Conservation (phyloP, 2,113 vertebrate species). For the Lipotes vexillifer region DNA sequence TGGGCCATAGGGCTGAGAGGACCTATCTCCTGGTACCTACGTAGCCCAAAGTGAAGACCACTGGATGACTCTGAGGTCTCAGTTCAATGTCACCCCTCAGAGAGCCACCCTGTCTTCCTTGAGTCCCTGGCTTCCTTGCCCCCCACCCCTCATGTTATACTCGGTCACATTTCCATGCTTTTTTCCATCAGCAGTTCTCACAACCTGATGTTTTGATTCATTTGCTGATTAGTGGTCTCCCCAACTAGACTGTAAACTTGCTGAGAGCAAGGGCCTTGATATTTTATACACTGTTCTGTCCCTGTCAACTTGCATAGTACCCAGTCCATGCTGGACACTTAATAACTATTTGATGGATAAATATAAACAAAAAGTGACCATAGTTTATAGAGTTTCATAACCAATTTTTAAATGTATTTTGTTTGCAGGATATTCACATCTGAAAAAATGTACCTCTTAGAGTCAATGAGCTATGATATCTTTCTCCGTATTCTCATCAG, state of each 20-base stretch:
- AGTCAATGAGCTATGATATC: not conserved
- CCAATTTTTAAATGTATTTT: not conserved
- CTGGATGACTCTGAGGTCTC: not conserved
- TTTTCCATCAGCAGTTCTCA: not conserved
- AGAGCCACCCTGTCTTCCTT: not conserved
- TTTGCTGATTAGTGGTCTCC: not conserved
- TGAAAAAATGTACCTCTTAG: not conserved
- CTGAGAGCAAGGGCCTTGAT: not conserved
- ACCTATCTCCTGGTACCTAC: not conserved
- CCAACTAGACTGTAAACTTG: not conserved
- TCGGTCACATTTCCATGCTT: not conserved
- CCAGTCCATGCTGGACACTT: not conserved
- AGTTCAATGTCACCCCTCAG: not conserved
- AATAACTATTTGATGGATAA: not conserved
- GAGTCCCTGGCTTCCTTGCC: not conserved
- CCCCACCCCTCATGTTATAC: accelerated
- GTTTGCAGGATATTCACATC: not conserved
- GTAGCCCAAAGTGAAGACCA: not conserved
- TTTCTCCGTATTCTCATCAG: not conserved
- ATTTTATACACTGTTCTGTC: not conserved
- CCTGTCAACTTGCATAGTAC: not conserved
- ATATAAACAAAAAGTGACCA: not conserved
- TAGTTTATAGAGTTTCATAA: not conserved
- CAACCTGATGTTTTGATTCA: not conserved
- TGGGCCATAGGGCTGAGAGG: not conserved